phyloP scores from a whole-genome alignment of 2,113 vertebrate genomes.

The Pao palembangensis region DNA sequence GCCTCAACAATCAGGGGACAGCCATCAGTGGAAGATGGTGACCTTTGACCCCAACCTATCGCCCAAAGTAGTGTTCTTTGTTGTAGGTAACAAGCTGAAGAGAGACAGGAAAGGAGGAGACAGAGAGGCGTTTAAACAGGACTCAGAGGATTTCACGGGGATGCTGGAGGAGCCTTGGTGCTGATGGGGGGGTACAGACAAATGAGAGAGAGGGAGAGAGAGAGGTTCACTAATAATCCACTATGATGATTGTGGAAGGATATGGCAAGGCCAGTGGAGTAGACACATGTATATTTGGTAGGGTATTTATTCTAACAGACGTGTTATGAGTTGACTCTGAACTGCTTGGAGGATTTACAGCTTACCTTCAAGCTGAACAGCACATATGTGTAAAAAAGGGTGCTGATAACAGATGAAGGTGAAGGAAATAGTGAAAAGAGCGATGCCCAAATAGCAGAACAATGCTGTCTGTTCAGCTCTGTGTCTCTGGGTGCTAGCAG shows the following conservation, averaged over 20 bases:
- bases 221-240: constrained; percentile 62
- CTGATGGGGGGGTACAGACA: constrained; percentile 31
- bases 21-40: constrained; percentile 13
- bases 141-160: constrained; percentile 38
- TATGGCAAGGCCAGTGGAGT: constrained; percentile 18
- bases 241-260: constrained; percentile 52
- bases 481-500: no score
- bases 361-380: no score
- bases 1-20: constrained; percentile 9
- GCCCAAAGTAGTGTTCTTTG: constrained; percentile 22
- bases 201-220: constrained; percentile 22
- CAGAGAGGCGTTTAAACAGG: constrained; percentile 14
- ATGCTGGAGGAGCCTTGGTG: constrained; percentile 33
- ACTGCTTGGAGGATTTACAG: no score
- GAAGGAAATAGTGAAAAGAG: no score
- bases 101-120: constrained; percentile 7
- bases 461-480: neutral
- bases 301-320: no score
- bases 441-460: no score
- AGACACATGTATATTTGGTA: constrained; percentile 17
- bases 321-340: no score
- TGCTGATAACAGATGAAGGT: no score
- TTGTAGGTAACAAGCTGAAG: constrained; percentile 33
- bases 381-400: no score
- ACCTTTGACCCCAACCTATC: constrained; percentile 39